Conservation (phyloP, 2,888 invertebrate genomes). For the Dicyrtoma fusca region DNA sequence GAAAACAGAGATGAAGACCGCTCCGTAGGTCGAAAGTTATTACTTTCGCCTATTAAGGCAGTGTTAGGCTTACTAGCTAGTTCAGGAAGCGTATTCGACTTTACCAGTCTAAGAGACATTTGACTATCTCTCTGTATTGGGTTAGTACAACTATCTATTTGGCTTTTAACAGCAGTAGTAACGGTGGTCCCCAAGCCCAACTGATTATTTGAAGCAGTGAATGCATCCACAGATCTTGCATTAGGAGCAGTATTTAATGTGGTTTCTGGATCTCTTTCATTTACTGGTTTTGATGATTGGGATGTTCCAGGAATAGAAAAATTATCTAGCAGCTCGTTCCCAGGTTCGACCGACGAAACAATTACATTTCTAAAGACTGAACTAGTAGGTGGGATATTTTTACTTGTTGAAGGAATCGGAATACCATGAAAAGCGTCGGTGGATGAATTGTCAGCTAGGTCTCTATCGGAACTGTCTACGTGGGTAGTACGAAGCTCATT, state of each 20-base stretch:
- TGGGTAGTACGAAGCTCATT: not conserved
- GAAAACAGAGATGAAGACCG: conserved; percentile 45
- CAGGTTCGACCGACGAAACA: not conserved
- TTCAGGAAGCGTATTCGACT: conserved; percentile 54
- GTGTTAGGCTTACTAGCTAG: conserved; percentile 30
- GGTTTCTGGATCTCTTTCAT: too few relatives aligned
- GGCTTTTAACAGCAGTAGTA: not conserved
- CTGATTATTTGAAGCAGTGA: not conserved
- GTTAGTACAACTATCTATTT: not conserved
- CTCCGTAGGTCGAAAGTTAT: conserved; percentile 17
- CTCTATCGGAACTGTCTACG: too few relatives aligned
- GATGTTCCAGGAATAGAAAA: too few relatives aligned
- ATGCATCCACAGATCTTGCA: too few relatives aligned
- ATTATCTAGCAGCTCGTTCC: too few relatives aligned
- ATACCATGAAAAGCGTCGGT: not conserved
- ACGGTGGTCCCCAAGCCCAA: not conserved
- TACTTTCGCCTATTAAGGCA: not conserved
- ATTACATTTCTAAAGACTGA: not conserved
- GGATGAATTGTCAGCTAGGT: not conserved
- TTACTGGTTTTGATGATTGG: too few relatives aligned
- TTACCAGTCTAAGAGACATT: conserved; percentile 49
- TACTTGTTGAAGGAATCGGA: conserved; percentile 1
- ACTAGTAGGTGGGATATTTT: not conserved
- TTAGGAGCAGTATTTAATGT: too few relatives aligned
- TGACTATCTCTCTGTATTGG: conserved; percentile 27